A percentile compares a stretch with the other conserved stretches of the same genome.
These are phyloP conservation scores for Hormaphis cornu DNA, from an alignment of 1,140 invertebrate genomes.

Conservation along the genomic window DNA sequence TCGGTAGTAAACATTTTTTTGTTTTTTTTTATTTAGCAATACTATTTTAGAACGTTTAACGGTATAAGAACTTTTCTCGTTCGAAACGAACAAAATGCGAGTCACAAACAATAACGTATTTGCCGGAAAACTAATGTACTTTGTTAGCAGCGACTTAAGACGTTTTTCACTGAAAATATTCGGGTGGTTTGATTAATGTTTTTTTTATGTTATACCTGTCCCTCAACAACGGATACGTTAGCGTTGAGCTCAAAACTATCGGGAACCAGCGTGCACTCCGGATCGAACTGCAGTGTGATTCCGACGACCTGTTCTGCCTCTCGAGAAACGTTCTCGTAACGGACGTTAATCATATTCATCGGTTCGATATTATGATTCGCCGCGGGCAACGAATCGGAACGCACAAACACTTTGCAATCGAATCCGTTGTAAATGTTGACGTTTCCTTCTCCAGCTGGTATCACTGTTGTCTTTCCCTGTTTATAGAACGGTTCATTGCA, in stretches of 20 bases:
- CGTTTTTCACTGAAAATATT: too few relatives aligned
- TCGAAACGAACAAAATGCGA: too few relatives aligned
- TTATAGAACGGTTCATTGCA: neutral
- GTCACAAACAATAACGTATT: too few relatives aligned
- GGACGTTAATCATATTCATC: neutral
- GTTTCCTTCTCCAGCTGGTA: slow-evolving; percentile 47
- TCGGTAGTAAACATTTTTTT: too few relatives aligned
- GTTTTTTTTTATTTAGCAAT: too few relatives aligned
- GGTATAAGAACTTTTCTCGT: too few relatives aligned
- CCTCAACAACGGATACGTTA: neutral
- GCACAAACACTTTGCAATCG: slow-evolving; percentile 12
- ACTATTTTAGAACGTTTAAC: too few relatives aligned
- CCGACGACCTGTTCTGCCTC: neutral
- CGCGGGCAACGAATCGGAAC: neutral
- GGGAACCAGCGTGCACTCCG: neutral
- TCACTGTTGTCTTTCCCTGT: neutral
- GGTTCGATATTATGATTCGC: neutral
- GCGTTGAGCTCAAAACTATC: neutral
- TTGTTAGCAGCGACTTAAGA: too few relatives aligned
- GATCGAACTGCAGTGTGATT: neutral
- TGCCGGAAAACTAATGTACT: too few relatives aligned
- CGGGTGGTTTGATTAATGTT: too few relatives aligned
- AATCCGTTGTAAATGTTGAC: slow-evolving; percentile 61
- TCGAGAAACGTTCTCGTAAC: neutral
- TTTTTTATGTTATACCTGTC: neutral